Evolutionary conservation across 2,113 vertebrate genomes (phyloP).

Genomic region (Rhinoptilus africanus): DNA sequence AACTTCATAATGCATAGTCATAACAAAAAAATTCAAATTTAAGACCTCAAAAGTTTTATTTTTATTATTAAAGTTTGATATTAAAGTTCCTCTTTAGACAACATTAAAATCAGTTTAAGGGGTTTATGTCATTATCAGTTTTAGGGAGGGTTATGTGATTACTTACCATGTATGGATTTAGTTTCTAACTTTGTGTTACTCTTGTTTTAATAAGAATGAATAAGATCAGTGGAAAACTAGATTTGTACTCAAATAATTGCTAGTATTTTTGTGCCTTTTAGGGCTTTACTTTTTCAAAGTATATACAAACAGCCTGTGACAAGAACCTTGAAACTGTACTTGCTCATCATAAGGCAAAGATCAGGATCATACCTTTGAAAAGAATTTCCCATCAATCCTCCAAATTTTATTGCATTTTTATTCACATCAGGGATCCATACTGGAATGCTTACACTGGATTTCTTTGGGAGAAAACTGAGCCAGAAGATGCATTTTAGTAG

Average conservation of each 20-base stretch:
- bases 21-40: background rate
- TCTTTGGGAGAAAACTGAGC: background rate
- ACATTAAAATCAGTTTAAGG: background rate
- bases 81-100: background rate
- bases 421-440: background rate
- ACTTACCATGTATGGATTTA: background rate
- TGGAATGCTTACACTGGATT: background rate
- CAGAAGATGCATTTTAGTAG: background rate
- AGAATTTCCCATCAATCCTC: background rate
- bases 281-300: background rate
- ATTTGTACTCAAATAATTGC: background rate
- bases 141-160: background rate
- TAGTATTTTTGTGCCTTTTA: background rate
- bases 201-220: background rate
- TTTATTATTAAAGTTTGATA: background rate
- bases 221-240: background rate
- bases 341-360: background rate
- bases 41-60: too few relatives aligned
- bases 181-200: background rate
- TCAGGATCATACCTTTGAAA: rapidly evolving
- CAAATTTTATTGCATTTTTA: background rate
- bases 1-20: background rate
- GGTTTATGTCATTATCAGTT: background rate
- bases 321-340: background rate
- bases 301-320: background rate